A percentile compares a stretch with the other conserved stretches of the same genome.
phyloP scores from a whole-genome alignment of 2,888 invertebrate genomes.

The Drosophila meridionalis region DNA sequence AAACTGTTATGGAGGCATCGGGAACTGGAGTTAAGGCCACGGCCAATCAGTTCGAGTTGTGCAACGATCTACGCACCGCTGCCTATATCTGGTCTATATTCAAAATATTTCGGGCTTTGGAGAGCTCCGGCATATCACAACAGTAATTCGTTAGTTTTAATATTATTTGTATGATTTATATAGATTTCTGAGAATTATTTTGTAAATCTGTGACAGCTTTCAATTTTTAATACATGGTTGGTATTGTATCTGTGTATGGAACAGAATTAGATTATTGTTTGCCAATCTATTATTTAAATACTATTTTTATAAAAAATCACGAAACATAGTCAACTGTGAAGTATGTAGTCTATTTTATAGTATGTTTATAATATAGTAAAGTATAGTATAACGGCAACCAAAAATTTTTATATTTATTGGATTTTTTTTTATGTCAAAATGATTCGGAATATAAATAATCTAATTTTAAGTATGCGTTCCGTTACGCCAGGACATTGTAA shows the following conservation, averaged over 20 bases:
- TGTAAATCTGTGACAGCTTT: neutral
- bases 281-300: neutral
- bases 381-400: neutral
- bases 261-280: neutral
- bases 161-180: neutral
- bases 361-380: neutral
- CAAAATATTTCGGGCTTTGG: conserved; percentile 97
- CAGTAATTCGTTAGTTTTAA: conserved; percentile 29
- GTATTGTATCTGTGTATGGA: neutral
- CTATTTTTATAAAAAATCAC: too few relatives aligned
- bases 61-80: conserved; percentile 97
- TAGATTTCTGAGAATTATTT: neutral
- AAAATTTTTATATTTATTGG: neutral
- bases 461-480: conserved; percentile 3
- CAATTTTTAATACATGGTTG: neutral
- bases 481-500: neutral
- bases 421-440: conserved; percentile 18
- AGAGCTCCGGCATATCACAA: conserved; percentile 95
- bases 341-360: neutral
- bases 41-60: conserved; percentile 95
- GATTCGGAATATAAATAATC: conserved; percentile 18
- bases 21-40: conserved; percentile 97
- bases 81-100: conserved; percentile 98
- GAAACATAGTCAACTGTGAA: conserved; percentile 1
- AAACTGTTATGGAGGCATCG: conserved; percentile 98